phyloP scores from a whole-genome alignment of 2,797 vertebrate genomes.

The Oophaga sylvatica region DNA sequence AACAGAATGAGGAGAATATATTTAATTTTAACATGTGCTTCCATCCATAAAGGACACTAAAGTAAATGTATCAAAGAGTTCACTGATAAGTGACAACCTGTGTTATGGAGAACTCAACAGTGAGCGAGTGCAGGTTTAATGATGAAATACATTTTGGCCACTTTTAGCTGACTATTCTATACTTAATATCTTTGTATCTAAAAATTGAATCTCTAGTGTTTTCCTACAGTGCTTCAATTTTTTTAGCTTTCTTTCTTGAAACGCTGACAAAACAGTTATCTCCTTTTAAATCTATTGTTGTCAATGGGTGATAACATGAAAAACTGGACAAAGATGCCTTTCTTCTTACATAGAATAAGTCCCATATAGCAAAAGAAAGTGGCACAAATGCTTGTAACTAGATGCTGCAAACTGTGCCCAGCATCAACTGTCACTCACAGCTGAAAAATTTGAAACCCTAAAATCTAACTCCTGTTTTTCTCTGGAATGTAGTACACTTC shows the following conservation, averaged over 20 bases:
- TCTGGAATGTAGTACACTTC: constrained; percentile 51
- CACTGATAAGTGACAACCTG: neutral
- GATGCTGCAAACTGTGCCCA: constrained; percentile 49
- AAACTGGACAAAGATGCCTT: constrained; percentile 36
- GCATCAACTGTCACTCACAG: constrained; percentile 52
- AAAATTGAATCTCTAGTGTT: constrained; percentile 6
- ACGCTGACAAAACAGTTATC: constrained; percentile 21
- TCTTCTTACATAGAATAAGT: constrained; percentile 30
- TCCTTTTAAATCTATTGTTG: constrained; percentile 23
- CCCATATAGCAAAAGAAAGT: constrained; percentile 40
- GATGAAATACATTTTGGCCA: neutral
- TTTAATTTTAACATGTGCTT: neutral
- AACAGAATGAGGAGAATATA: too few species aligned
- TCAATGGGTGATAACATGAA: constrained; percentile 43
- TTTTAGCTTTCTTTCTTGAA: neutral
- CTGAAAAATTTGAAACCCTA: constrained; percentile 51
- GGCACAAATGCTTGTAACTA: constrained; percentile 33
- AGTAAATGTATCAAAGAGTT: neutral
- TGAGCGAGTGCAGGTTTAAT: neutral
- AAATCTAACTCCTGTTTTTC: constrained; percentile 48
- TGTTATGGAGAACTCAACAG: neutral
- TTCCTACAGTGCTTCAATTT: constrained; percentile 1
- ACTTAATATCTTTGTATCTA: constrained; percentile 29
- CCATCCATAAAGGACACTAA: neutral
- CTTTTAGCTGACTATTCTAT: constrained; percentile 9